Percentiles rank a stretch among this genome's conserved stretches.
Conservation (phyloP, 2,113 vertebrate species). For the Chunga burmeisteri region DNA sequence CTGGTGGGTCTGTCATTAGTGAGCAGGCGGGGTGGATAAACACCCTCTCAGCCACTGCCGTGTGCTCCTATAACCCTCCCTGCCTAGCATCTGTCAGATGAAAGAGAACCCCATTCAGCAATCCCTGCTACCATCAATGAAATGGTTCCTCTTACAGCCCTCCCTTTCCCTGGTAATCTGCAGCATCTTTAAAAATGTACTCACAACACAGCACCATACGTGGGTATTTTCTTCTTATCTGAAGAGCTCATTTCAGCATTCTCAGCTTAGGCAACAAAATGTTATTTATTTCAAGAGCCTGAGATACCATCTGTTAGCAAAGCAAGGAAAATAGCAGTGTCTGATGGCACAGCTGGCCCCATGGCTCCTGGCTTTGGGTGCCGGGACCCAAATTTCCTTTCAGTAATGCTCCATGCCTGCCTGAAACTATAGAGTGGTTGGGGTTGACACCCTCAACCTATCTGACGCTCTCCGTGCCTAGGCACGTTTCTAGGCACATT, state of each 20-base stretch:
- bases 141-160: background rate
- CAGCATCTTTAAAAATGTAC: background rate
- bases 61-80: background rate
- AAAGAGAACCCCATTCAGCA: background rate
- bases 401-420: background rate
- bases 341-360: background rate
- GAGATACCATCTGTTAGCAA: background rate
- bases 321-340: background rate
- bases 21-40: background rate
- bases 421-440: background rate
- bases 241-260: background rate
- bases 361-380: background rate
- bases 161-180: background rate
- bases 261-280: background rate
- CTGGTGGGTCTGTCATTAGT: background rate
- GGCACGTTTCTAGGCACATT: too few relatives aligned
- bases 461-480: background rate
- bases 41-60: fast-evolving
- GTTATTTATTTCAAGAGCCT: background rate
- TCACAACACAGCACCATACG: fast-evolving
- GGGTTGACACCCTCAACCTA: background rate
- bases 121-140: background rate
- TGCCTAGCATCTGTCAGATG: background rate
- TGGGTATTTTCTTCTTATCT: background rate
- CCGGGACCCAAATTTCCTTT: background rate